These are phyloP conservation scores for Drosophila arawakana DNA, from an alignment of 1,140 invertebrate genomes.

Conservation along the genomic window DNA sequence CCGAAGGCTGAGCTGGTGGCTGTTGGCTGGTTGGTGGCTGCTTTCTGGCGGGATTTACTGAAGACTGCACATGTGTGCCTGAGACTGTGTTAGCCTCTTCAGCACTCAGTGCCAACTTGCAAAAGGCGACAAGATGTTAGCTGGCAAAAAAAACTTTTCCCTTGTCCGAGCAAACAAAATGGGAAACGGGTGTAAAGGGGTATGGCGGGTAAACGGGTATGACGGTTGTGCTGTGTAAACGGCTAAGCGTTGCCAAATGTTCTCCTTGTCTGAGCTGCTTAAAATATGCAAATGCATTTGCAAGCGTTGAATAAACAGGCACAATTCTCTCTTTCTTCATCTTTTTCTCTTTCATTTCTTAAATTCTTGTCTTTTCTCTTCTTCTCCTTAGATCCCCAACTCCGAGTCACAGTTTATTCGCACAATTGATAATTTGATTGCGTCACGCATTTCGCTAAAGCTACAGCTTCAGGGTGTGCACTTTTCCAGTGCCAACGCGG, in stretches of 20 bases:
- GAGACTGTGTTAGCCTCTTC: constrained; percentile 15
- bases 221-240: constrained; percentile 31
- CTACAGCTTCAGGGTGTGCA: constrained; percentile 79
- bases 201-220: constrained; percentile 24
- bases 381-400: constrained; percentile 64
- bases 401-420: constrained; percentile 75
- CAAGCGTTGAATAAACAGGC: constrained; percentile 69
- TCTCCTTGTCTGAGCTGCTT: constrained; percentile 47
- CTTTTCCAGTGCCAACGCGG: constrained; percentile 72
- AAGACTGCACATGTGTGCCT: constrained; percentile 62
- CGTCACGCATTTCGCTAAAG: constrained; percentile 80
- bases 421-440: constrained; percentile 81
- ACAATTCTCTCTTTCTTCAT: constrained; percentile 26
- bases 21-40: background rate
- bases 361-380: background rate
- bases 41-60: too few species aligned
- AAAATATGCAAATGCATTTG: constrained; percentile 78
- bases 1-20: constrained; percentile 33
- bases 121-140: constrained; percentile 80
- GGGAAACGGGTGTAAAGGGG: constrained; percentile 15
- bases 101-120: constrained; percentile 71
- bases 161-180: constrained; percentile 70
- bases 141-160: constrained; percentile 69
- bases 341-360: constrained; percentile 1
- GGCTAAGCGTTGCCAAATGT: constrained; percentile 78